Base-by-base conservation (phyloP, 1,140 invertebrate species). In the Panulirus ornatus region DNA sequence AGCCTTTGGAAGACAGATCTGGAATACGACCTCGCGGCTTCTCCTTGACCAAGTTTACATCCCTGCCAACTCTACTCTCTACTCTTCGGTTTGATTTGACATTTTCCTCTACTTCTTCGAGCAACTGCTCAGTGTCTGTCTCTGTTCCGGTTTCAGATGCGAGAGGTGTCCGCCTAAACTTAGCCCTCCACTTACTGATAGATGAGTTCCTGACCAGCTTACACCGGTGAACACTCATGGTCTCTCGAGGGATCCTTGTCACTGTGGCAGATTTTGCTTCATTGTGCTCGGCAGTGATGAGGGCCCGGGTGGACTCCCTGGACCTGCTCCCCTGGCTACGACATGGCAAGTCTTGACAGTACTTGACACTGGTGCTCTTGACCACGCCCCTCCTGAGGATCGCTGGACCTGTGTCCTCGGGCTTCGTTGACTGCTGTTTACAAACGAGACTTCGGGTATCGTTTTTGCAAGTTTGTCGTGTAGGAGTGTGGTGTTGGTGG, bases 131-230 rank as follows among this genome's bases (percentile, higher is more conserved):
- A 0, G 87, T 89, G 87, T 89, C 87, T 8, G 87, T 89, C 71
- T 83, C 87, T 19, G 44, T 54, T 75, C 79, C 47, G 51, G 44
- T 58, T 30, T 89, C 87, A 16, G 87, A 83, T 79, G 70, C 63
- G 63, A 83, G 22, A n/a, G 87, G 34, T 42, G 42, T 66, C 44
- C 81, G 78, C 70, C 79, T 81, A 36, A 89, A 89, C 79, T 73
- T 83, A 30, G 87, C 87, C 51, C 87, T 89, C 87, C 87, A 89
- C 66, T 83, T 89, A 47, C 81, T 89, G 54, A 89, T 82, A 19
- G 87, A 89, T 11, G 87, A 89, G 70, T 89, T 89, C 79, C 87
- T 82, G 51, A 89, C 87, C 36, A 89, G 51, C 47, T 89, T 89
- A 47, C 75, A 79, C 44, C 87, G 79, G 51, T 89, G 87, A 47